A percentile compares a stretch with the other conserved stretches of the same genome.
These are phyloP conservation scores for Harpegnathos saltator DNA, from an alignment of 1,140 invertebrate species.

Conservation along the genomic window DNA sequence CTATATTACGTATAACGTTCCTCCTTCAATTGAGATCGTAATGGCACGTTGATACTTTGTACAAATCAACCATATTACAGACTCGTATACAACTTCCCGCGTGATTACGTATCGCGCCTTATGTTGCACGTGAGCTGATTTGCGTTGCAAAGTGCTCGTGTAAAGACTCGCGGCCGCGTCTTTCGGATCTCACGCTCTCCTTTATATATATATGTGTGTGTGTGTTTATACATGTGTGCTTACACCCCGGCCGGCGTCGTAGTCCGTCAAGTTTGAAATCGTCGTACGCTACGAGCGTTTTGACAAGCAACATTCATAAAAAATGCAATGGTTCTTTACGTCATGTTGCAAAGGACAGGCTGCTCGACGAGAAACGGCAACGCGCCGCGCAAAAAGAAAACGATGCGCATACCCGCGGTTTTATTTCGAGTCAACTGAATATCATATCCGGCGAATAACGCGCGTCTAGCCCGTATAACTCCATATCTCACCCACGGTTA, in stretches of 20 bases:
- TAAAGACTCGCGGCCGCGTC: slow-evolving; percentile 36
- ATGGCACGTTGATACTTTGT: neutral
- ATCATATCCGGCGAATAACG: neutral
- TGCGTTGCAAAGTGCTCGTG: slow-evolving; percentile 32
- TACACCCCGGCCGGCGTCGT: neutral
- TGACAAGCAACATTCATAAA: slow-evolving; percentile 6
- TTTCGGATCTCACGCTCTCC: slow-evolving; percentile 37
- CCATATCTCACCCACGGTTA: neutral
- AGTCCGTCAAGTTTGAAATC: neutral
- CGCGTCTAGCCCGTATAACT: neutral
- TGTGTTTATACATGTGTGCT: neutral
- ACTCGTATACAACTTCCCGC: neutral
- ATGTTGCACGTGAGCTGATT: slow-evolving; percentile 16
- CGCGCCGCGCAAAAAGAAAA: slow-evolving; percentile 4
- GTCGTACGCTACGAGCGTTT: neutral
- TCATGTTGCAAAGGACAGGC: neutral
- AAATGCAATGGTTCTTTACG: slow-evolving; percentile 15
- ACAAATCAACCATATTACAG: neutral
- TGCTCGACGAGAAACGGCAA: neutral
- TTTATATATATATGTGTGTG: neutral
- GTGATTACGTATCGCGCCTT: slow-evolving; percentile 13
- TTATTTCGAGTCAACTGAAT: slow-evolving; percentile 8
- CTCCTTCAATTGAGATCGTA: neutral
- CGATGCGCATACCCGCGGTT: neutral
- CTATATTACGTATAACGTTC: neutral